Evolutionary conservation across 2,888 invertebrate species (phyloP), one percentile per base, ranked within the genome.

Genomic region (Thelaira solivaga): DNA sequence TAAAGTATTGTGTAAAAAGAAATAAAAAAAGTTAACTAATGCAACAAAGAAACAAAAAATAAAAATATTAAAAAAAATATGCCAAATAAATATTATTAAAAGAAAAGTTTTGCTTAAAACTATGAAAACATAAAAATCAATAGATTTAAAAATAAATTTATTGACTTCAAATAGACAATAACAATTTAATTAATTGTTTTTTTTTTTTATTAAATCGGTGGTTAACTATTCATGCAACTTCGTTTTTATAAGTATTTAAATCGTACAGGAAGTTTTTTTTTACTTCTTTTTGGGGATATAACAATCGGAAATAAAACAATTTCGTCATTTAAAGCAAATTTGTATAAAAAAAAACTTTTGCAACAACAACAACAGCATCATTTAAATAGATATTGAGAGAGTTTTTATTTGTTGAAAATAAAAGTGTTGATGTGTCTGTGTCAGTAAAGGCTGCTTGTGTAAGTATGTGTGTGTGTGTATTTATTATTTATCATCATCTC

Each of bases 261-360:
- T n/a, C n/a, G n/a, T n/a, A n/a, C n/a, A n/a, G n/a, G n/a, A n/a
- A n/a, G n/a, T n/a, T n/a, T n/a, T n/a, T n/a, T n/a, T n/a, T n/a
- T n/a, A n/a, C n/a, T n/a, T n/a, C n/a, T n/a, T n/a, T n/a, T n/a
- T n/a, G n/a, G n/a, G n/a, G n/a, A 59, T 49, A 4, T 49, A 45
- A 26, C 31, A 72, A 80, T 55, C 77, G 75, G 75, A 77, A 80
- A 80, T 65, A 75, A 73, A 73, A 76, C 49, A 79, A 73, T 76
- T 81, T 73, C 68, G 59, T 55, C 53, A 62, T 4, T 43, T 45
- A 49, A 67, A 67, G 47, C 26, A 61, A 62, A 31, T 64, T 29
- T 41, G 71, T 61, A 13, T 55, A 20, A 31, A 64, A 62, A 61
- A 20, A 59, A 61, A 55, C 59, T 31, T 45, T 45, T 55, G 39